A percentile compares a stretch with the other conserved stretches of the same genome.
These are phyloP conservation scores for Ranitomeya imitator DNA, from an alignment of 2,113 vertebrate species.

Conservation along the genomic window DNA sequence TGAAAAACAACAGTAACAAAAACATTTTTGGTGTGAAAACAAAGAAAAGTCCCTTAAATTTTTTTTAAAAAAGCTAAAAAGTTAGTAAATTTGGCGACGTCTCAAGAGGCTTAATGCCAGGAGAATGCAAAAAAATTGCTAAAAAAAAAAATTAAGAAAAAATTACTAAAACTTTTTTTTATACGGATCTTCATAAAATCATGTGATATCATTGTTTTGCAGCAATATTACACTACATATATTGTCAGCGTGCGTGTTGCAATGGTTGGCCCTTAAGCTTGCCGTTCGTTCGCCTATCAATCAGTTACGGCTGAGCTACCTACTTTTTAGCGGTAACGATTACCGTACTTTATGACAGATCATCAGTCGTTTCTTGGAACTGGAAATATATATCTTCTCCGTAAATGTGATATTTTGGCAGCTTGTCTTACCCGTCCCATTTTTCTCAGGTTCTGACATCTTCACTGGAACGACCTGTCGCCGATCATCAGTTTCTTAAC, in stretches of 20 bases:
- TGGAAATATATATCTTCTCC: background rate
- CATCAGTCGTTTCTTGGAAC: background rate
- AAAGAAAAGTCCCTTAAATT: too few species aligned
- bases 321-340: background rate
- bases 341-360: background rate
- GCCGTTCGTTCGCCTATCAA: background rate
- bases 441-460: slow-evolving; percentile 57
- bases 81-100: too few species aligned
- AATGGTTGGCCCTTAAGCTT: background rate
- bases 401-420: too few species aligned
- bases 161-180: too few species aligned
- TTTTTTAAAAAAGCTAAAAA: too few species aligned
- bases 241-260: background rate
- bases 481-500: slow-evolving; percentile 6
- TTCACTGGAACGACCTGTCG: background rate
- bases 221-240: background rate
- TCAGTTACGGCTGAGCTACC: background rate
- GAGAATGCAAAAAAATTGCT: too few species aligned
- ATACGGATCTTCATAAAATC: too few species aligned
- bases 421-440: slow-evolving; percentile 45
- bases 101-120: too few species aligned
- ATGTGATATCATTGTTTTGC: too few species aligned
- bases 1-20: too few species aligned
- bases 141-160: too few species aligned
- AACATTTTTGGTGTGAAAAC: too few species aligned